These are phyloP conservation scores for Gopherus evgoodei DNA, from an alignment of 2,113 vertebrate species.

Conservation along the genomic window DNA sequence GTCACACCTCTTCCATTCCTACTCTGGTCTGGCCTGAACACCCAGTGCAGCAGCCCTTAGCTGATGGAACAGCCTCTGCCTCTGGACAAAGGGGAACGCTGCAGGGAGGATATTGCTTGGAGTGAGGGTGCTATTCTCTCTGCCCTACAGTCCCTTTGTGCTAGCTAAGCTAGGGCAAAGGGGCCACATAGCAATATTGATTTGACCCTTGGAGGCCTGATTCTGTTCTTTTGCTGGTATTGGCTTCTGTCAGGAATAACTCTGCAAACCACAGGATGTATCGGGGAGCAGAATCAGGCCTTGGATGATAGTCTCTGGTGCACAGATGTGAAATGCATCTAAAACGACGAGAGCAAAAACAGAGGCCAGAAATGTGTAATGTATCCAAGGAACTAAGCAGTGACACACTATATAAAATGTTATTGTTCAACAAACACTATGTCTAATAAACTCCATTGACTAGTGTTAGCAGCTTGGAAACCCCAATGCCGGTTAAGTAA, in stretches of 20 bases:
- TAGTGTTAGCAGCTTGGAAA: slow-evolving; percentile 72
- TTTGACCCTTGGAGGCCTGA: slow-evolving; percentile 40
- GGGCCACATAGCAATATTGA: background rate
- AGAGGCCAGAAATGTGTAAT: slow-evolving; percentile 66
- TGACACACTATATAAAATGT: slow-evolving; percentile 74
- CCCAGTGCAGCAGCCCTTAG: background rate
- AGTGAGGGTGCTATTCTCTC: background rate
- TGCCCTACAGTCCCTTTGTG: slow-evolving; percentile 35
- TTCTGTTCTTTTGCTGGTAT: background rate
- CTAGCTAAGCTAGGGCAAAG: slow-evolving; percentile 3
- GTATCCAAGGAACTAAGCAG: slow-evolving; percentile 63
- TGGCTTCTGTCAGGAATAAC: background rate
- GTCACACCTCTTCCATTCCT: background rate
- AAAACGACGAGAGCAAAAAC: slow-evolving; percentile 41
- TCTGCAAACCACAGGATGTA: background rate
- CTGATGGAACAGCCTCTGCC: slow-evolving; percentile 8
- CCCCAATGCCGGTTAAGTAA: slow-evolving; percentile 60
- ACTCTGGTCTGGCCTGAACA: background rate
- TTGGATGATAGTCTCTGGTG: slow-evolving; percentile 3
- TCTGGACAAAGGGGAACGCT: slow-evolving; percentile 4
- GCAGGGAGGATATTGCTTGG: slow-evolving; percentile 34
- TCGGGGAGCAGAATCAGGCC: background rate
- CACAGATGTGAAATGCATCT: background rate
- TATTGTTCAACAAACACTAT: slow-evolving; percentile 72
- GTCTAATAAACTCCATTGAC: slow-evolving; percentile 75